phyloP scores from a whole-genome alignment of 2,113 vertebrate genomes.

The Pogona vitticeps region DNA sequence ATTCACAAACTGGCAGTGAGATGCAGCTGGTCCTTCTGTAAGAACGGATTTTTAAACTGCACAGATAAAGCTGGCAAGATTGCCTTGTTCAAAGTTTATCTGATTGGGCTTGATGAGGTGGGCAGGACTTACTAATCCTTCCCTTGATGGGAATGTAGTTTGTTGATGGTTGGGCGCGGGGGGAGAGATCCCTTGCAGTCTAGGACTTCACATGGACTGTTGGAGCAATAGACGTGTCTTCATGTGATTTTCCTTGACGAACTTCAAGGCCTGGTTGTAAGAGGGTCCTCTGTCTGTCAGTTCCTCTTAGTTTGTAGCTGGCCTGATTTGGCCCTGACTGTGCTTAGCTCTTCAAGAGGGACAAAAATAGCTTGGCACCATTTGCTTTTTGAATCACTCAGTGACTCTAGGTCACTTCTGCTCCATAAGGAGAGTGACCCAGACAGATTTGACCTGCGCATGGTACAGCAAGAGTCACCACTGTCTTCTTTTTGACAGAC shows the following conservation, averaged over 20 bases:
- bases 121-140: neutral
- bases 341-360: neutral
- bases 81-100: slow-evolving; percentile 10
- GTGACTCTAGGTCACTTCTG: neutral
- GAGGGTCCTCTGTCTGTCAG: neutral
- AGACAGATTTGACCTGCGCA: neutral
- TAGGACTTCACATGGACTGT: neutral
- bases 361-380: slow-evolving; percentile 29
- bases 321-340: slow-evolving; percentile 8
- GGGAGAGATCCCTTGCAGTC: neutral
- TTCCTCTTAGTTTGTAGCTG: neutral
- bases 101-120: neutral
- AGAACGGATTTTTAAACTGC: neutral
- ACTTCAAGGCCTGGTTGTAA: neutral
- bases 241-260: neutral
- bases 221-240: neutral
- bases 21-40: neutral
- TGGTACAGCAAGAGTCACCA: neutral
- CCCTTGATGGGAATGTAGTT: neutral
- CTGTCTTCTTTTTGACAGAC: neutral
- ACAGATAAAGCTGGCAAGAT: neutral
- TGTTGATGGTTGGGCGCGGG: neutral
- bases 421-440: neutral
- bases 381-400: slow-evolving; percentile 2
- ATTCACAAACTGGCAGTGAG: neutral